phyloP scores from a whole-genome alignment of 2,888 invertebrate species.

The Ecdyonurus torrentis region DNA sequence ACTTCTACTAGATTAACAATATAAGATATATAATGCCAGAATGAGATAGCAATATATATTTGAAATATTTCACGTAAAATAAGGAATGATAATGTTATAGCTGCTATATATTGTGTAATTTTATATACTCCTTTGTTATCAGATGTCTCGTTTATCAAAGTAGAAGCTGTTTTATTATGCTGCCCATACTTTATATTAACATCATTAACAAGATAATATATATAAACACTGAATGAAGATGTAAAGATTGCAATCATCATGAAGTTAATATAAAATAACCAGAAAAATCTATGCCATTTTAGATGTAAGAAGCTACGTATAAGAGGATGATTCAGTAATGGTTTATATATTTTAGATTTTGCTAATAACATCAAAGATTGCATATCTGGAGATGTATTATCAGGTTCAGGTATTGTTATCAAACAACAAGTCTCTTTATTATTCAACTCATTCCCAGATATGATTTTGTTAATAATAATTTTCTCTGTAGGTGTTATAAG shows the following conservation, averaged over 20 bases:
- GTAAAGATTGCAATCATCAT: constrained; percentile 52
- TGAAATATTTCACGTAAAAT: constrained; percentile 53
- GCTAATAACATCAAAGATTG: constrained; percentile 57
- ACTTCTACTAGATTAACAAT: constrained; percentile 63
- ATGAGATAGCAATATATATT: constrained; percentile 47
- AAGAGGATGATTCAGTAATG: constrained; percentile 52
- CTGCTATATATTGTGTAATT: not conserved
- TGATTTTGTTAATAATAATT: not conserved
- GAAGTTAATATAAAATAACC: constrained; percentile 55
- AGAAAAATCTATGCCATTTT: constrained; percentile 63
- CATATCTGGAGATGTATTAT: constrained; percentile 48
- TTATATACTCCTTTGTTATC: constrained; percentile 10
- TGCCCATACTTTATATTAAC: no score
- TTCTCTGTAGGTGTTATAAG: constrained; percentile 32
- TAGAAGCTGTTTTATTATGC: constrained; percentile 29
- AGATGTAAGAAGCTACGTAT: constrained; percentile 14
- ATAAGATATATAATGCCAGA: constrained; percentile 44
- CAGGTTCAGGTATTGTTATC: not conserved
- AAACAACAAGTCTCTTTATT: no score
- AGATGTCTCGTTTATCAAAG: constrained; percentile 28
- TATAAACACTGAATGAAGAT: constrained; percentile 44
- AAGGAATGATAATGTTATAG: constrained; percentile 39
- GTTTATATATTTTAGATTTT: constrained; percentile 43
- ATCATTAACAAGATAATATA: not conserved
- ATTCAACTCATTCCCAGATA: no score